Conservation (phyloP, 1,140 invertebrate species). For the Trachymyrmex septentrionalis region DNA sequence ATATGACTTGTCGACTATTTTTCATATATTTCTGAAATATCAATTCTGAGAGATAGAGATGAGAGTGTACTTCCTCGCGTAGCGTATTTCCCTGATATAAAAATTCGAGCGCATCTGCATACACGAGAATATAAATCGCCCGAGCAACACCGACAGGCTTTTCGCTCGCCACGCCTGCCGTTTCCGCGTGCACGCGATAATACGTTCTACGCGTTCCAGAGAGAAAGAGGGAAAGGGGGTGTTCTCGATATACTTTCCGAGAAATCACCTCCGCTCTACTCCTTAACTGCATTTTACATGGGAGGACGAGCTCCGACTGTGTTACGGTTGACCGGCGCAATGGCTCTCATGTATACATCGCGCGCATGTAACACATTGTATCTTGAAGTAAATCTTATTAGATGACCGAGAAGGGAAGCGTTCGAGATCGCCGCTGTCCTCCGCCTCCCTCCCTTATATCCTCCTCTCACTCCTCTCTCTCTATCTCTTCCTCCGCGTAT, state of each 20-base stretch:
- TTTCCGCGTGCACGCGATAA: conserved; percentile 60
- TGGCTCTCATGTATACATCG: conserved; percentile 52
- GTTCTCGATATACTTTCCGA: conserved; percentile 60
- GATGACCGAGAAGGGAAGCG: conserved; percentile 48
- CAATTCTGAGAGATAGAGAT: conserved; percentile 2
- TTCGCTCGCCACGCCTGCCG: conserved; percentile 45
- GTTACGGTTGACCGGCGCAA: conserved; percentile 56
- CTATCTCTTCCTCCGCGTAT: conserved; percentile 20
- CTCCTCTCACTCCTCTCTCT: conserved; percentile 29
- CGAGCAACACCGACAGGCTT: conserved; percentile 51
- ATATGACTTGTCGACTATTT: not conserved
- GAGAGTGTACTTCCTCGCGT: not conserved
- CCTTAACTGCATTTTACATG: conserved; percentile 55
- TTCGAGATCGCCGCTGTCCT: conserved; percentile 40
- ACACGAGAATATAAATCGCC: conserved; percentile 57
- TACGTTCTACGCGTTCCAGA: conserved; percentile 31
- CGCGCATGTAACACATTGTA: conserved; percentile 58
- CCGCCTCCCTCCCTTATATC: not conserved
- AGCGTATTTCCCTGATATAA: conserved; percentile 32
- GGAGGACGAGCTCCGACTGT: conserved; percentile 32
- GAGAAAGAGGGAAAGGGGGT: conserved; percentile 24
- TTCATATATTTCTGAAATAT: not conserved
- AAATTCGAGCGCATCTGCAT: conserved; percentile 69
- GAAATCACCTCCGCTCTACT: conserved; percentile 26
- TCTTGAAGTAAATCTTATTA: conserved; percentile 63